Percentiles rank a stretch among this genome's conserved stretches.
These are phyloP conservation scores for Xiphophorus birchmanni DNA, from an alignment of 2,797 vertebrate species.

Conservation along the genomic window DNA sequence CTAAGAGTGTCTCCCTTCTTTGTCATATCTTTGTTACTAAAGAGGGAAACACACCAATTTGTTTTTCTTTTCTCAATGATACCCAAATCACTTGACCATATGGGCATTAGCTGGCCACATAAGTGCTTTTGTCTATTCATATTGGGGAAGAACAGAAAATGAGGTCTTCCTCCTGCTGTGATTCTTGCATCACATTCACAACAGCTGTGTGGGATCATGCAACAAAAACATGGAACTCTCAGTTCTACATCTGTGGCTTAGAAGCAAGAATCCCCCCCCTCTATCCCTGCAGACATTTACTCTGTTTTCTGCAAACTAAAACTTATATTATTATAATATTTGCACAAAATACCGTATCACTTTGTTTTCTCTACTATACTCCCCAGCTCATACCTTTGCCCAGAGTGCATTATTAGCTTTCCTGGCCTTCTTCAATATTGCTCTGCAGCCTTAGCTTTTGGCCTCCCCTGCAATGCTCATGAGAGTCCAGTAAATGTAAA, in stretches of 20 bases:
- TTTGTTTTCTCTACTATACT: neutral
- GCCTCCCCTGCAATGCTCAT: conserved; percentile 20
- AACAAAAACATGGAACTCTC: conserved; percentile 41
- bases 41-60: too few relatives aligned
- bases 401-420: conserved; percentile 30
- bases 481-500: conserved; percentile 40
- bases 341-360: conserved; percentile 1
- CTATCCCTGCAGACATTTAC: neutral
- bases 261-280: conserved; percentile 15
- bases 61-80: neutral
- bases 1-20: too few relatives aligned
- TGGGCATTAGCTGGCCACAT: conserved; percentile 34
- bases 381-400: neutral
- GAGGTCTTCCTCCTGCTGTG: conserved; percentile 53
- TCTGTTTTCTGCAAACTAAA: conserved; percentile 32
- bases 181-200: conserved; percentile 63
- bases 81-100: conserved; percentile 10
- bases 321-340: conserved; percentile 23
- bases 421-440: conserved; percentile 19
- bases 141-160: conserved; percentile 61
- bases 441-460: neutral
- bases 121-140: conserved; percentile 16
- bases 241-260: conserved; percentile 18
- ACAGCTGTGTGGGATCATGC: conserved; percentile 64
- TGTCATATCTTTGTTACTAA: too few relatives aligned